phyloP scores from a whole-genome alignment of 92 coral and sea anemone species.

The Nematostella vectensis region DNA sequence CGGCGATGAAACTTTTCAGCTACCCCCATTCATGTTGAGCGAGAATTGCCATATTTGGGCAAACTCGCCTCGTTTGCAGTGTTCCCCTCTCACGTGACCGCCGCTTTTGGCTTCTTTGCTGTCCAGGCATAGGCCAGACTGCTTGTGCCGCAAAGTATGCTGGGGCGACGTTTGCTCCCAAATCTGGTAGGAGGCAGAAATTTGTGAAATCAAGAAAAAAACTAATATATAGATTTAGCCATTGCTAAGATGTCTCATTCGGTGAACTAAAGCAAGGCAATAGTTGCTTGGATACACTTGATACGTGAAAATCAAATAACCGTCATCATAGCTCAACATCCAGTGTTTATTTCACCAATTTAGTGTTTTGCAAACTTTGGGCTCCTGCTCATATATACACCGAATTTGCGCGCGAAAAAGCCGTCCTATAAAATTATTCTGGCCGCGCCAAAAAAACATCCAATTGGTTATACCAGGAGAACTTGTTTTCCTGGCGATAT shows the following conservation, averaged over 20 bases:
- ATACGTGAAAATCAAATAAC: too few species aligned
- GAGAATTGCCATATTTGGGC: conserved; percentile 91
- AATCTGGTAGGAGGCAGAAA: conserved; percentile 26
- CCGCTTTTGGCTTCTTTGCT: conserved; percentile 44
- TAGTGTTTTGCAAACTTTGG: too few species aligned
- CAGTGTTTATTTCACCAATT: too few species aligned
- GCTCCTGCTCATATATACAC: too few species aligned
- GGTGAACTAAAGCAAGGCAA: conserved; percentile 90
- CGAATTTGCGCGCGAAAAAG: too few species aligned
- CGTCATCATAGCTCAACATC: too few species aligned
- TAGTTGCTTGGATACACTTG: conserved; percentile 86
- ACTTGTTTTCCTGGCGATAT: too few species aligned
- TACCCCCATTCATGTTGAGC: conserved; percentile 65
- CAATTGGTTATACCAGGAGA: conserved; percentile 77
- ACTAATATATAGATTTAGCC: conserved; percentile 75
- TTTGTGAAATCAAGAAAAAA: neutral
- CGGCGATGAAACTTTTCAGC: too few species aligned
- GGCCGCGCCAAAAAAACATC: too few species aligned
- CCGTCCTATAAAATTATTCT: too few species aligned
- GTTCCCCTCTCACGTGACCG: conserved; percentile 42
- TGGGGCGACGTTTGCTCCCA: conserved; percentile 76
- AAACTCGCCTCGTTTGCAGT: conserved; percentile 29
- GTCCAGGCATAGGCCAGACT: conserved; percentile 80
- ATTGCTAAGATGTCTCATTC: conserved; percentile 71
- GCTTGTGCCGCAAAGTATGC: conserved; percentile 63